phyloP scores from a whole-genome alignment of 2,888 invertebrate species.

The Kryphioiulus occultus region DNA sequence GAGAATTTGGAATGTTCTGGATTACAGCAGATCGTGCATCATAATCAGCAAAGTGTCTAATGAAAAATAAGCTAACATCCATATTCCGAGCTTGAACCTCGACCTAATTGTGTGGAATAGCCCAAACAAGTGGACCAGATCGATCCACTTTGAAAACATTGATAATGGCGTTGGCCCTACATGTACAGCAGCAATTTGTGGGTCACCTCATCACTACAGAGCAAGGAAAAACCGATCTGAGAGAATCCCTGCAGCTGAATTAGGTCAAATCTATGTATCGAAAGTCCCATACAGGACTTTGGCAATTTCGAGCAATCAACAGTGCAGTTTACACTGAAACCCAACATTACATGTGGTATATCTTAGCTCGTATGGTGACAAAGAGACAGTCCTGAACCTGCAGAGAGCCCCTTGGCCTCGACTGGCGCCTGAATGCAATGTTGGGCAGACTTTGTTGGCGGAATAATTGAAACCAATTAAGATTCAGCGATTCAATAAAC shows the following conservation, averaged over 20 bases:
- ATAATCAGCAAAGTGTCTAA: no score
- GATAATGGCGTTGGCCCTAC: background rate
- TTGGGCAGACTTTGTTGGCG: background rate
- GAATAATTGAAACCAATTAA: background rate
- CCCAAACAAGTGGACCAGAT: background rate
- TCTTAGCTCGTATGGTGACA: background rate
- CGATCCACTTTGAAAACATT: background rate
- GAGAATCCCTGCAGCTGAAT: background rate
- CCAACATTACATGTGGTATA: background rate
- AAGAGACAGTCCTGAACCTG: background rate
- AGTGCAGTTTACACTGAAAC: background rate
- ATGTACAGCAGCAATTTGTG: background rate
- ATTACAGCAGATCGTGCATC: background rate
- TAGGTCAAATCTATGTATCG: background rate
- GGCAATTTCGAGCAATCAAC: background rate
- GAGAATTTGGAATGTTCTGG: background rate
- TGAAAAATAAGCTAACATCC: no score
- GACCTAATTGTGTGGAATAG: background rate
- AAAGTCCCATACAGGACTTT: background rate
- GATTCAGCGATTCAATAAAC: background rate
- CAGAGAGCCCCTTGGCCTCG: constrained; percentile 2
- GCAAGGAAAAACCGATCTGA: background rate
- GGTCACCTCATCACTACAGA: background rate
- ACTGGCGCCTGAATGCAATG: background rate
- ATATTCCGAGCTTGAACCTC: background rate